phyloP scores from a whole-genome alignment of 2,113 vertebrate genomes.

The Sarotherodon lohbergeri region DNA sequence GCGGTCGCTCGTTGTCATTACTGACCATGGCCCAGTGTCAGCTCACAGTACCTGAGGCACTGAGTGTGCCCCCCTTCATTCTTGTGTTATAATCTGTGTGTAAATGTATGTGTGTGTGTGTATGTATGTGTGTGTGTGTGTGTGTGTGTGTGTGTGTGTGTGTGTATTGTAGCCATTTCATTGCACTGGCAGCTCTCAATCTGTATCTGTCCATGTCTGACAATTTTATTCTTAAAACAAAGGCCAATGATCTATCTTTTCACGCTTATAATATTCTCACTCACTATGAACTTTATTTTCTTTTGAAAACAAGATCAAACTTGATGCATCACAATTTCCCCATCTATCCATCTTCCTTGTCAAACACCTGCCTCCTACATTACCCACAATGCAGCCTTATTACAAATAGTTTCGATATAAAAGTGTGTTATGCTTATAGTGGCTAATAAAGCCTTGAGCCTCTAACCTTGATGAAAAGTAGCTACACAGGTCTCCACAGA shows the following conservation, averaged over 20 bases:
- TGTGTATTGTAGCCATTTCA: neutral
- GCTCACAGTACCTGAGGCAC: neutral
- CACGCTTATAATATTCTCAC: neutral
- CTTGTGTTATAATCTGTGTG: neutral
- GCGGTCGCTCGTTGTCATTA: conserved; percentile 17
- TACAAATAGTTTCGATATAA: neutral
- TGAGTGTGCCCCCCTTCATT: neutral
- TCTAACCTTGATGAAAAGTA: neutral
- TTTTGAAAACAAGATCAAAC: neutral
- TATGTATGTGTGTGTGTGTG: neutral
- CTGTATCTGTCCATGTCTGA: neutral
- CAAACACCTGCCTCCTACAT: neutral
- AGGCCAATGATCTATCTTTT: neutral
- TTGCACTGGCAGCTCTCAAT: neutral
- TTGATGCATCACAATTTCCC: neutral
- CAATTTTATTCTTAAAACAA: neutral
- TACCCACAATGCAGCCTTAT: neutral
- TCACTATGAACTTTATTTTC: neutral
- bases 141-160: neutral
- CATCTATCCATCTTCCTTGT: neutral
- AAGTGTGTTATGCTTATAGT: neutral
- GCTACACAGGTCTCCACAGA: neutral
- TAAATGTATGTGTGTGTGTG: neutral
- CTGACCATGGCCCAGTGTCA: conserved; percentile 18
- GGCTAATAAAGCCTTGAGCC: neutral